Evolutionary conservation across 2,113 vertebrate genomes (phyloP).

Genomic region (Prolemur simus): DNA sequence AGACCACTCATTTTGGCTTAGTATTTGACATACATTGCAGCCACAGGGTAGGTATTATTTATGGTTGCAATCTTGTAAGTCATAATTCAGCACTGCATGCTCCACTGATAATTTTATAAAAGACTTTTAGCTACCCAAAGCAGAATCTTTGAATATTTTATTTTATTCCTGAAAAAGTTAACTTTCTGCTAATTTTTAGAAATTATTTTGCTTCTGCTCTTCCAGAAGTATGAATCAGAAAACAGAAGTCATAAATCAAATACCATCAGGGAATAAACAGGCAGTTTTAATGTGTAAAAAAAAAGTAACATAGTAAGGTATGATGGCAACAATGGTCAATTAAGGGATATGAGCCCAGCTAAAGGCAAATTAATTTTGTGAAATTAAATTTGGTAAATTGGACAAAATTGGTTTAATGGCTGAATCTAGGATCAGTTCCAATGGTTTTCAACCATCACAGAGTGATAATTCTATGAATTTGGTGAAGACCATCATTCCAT

Average conservation of each 20-base stretch:
- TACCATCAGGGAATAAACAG: neutral
- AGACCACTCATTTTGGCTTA: neutral
- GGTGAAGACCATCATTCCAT: neutral
- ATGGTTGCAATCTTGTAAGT: neutral
- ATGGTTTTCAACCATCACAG: neutral
- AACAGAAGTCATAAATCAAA: conserved; percentile 19
- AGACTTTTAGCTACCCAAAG: neutral
- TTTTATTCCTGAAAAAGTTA: neutral
- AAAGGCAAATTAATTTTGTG: neutral
- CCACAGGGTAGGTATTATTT: neutral
- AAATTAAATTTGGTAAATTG: neutral
- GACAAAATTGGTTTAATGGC: neutral
- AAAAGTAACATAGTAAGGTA: neutral
- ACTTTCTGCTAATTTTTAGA: neutral
- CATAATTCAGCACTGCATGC: neutral
- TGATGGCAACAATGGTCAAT: fast-evolving
- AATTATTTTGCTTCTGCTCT: neutral
- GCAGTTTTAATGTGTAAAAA: neutral
- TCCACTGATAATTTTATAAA: neutral
- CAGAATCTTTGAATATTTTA: neutral
- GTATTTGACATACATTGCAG: neutral
- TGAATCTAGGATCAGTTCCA: neutral
- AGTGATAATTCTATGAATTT: neutral
- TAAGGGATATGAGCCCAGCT: neutral
- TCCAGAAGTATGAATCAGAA: neutral